These are phyloP conservation scores for Antrozous pallidus DNA, from an alignment of 2,797 vertebrate genomes.

Conservation along the genomic window DNA sequence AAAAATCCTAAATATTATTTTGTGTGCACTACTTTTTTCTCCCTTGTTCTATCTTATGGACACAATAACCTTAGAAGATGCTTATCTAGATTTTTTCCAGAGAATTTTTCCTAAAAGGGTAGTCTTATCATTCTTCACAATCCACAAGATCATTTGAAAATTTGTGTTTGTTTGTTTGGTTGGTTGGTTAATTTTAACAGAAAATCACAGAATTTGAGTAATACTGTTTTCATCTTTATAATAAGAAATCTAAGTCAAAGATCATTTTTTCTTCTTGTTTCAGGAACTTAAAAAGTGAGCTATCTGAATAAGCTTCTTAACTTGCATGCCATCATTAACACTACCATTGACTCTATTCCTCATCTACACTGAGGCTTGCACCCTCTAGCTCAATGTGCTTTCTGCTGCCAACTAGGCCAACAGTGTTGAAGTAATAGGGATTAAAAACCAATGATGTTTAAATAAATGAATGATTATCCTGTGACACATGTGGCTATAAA, in stretches of 20 bases:
- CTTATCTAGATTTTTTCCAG: not conserved
- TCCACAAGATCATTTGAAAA: not conserved
- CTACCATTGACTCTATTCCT: not conserved
- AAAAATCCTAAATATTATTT: not conserved
- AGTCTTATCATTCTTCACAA: not conserved
- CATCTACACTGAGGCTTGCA: not conserved
- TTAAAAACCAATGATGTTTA: not conserved
- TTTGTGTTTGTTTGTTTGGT: not conserved
- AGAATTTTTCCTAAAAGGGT: not conserved
- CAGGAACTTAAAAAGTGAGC: not conserved
- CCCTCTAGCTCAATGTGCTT: not conserved
- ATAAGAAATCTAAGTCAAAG: constrained; percentile 28
- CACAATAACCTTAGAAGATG: not conserved
- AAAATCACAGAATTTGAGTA: not conserved
- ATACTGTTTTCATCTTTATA: not conserved
- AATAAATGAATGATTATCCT: not conserved
- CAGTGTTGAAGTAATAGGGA: not conserved
- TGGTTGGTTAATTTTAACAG: not conserved
- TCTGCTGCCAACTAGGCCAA: not conserved
- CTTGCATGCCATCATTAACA: not conserved
- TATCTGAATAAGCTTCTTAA: not conserved
- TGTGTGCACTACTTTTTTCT: not conserved
- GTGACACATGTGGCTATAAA: not conserved
- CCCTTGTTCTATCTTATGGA: not conserved
- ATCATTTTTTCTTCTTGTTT: not conserved